Evolutionary conservation across 2,888 invertebrate species (phyloP).

Genomic region (Tetranychus truncatus): DNA sequence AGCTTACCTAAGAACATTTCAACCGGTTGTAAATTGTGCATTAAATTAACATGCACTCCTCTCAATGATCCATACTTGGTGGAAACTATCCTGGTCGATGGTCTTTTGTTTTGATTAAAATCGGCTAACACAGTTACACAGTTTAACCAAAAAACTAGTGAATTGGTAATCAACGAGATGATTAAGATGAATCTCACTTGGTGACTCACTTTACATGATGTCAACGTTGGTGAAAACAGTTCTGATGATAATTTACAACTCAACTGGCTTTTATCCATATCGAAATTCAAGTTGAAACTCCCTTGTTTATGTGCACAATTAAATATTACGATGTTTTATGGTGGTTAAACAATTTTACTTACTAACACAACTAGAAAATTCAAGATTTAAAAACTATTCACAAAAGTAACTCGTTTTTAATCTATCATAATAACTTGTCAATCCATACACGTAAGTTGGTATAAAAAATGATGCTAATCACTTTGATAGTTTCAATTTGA

Average conservation of each 20-base stretch:
- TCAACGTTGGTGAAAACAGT: neutral
- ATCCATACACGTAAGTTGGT: too few relatives aligned
- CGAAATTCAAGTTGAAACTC: too few relatives aligned
- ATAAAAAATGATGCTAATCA: too few relatives aligned
- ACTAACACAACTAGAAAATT: too few relatives aligned
- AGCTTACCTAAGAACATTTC: conserved; percentile 52
- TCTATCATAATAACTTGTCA: too few relatives aligned
- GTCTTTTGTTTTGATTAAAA: neutral
- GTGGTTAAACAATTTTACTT: too few relatives aligned
- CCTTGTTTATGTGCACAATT: too few relatives aligned
- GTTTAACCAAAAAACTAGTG: neutral
- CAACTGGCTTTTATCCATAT: neutral
- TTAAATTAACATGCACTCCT: conserved; percentile 27
- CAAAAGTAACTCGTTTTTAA: too few relatives aligned
- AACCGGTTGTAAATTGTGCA: conserved; percentile 48
- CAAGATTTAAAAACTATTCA: too few relatives aligned
- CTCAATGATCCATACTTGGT: conserved; percentile 34
- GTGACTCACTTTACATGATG: neutral
- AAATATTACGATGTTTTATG: too few relatives aligned
- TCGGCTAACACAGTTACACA: neutral
- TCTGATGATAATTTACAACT: neutral
- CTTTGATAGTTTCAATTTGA: too few relatives aligned
- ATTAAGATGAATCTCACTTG: neutral
- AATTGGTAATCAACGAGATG: neutral
- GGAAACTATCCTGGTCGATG: conserved; percentile 28